Evolutionary conservation across 2,113 vertebrate species (phyloP).

Genomic region (Cyrtonyx montezumae): DNA sequence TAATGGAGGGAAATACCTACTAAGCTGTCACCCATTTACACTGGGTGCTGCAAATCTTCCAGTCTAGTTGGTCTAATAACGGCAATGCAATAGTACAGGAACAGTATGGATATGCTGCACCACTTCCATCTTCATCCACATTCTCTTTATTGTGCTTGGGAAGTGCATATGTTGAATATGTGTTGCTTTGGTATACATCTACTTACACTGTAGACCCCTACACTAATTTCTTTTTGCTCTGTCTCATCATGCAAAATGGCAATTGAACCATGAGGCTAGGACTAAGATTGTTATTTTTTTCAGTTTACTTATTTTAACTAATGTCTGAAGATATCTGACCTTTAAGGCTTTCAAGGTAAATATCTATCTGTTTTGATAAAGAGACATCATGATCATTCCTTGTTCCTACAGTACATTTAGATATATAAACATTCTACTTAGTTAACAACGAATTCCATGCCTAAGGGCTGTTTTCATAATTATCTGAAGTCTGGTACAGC

Average conservation of each 20-base stretch:
- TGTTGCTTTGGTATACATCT: background rate
- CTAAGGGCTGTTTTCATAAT: background rate
- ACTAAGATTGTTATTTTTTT: background rate
- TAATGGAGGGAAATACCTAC: background rate
- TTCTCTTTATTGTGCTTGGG: background rate
- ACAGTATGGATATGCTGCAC: background rate
- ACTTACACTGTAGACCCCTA: background rate
- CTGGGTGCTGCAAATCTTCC: background rate
- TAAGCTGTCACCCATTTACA: background rate
- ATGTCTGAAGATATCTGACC: background rate
- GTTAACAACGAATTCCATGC: background rate
- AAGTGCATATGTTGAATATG: background rate
- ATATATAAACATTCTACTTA: background rate
- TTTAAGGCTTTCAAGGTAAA: conserved; percentile 2
- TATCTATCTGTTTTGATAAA: conserved; percentile 25
- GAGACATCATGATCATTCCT: background rate
- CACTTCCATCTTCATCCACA: background rate
- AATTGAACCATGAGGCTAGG: accelerated
- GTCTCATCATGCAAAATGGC: background rate
- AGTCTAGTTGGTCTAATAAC: background rate
- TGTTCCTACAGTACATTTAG: background rate
- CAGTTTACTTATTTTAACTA: background rate
- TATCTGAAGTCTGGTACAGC: conserved; percentile 23
- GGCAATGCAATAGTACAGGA: background rate
- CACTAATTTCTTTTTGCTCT: background rate